These are phyloP conservation scores for Linnaemya vulpina DNA, from an alignment of 2,888 invertebrate genomes.

Conservation along the genomic window DNA sequence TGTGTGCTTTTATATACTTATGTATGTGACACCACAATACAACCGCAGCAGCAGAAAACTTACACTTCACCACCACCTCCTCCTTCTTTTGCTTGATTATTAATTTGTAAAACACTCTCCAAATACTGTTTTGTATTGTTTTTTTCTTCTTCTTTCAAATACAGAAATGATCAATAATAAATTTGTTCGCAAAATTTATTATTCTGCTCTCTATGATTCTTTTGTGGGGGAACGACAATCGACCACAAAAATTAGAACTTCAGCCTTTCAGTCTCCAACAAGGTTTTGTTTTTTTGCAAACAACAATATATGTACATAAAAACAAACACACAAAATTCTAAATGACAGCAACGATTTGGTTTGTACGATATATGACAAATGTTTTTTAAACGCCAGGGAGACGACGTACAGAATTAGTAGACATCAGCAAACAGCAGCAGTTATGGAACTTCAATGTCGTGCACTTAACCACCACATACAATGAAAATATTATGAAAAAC, in stretches of 20 bases:
- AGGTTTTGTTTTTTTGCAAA: conserved; percentile 36
- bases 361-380: conserved; percentile 54
- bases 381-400: conserved; percentile 50
- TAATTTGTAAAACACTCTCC: conserved; percentile 52
- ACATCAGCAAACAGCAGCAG: conserved; percentile 67
- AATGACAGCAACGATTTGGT: conserved; percentile 47
- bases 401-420: conserved; percentile 54
- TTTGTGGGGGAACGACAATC: conserved; percentile 13
- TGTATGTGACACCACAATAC: conserved; percentile 60
- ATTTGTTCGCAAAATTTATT: conserved; percentile 28
- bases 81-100: conserved; percentile 17
- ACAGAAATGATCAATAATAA: conserved; percentile 53
- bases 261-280: conserved; percentile 56
- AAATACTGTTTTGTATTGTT: conserved; percentile 26
- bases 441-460: conserved; percentile 78
- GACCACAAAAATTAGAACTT: conserved; percentile 52
- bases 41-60: conserved; percentile 55
- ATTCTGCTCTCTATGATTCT: conserved; percentile 4
- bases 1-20: conserved; percentile 65
- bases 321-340: background rate
- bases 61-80: conserved; percentile 65
- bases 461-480: conserved; percentile 71
- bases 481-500: conserved; percentile 66
- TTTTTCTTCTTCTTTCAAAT: conserved; percentile 43
- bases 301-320: conserved; percentile 42